Base-by-base conservation (phyloP, 1,140 invertebrate species). In the Chelonus insularis region DNA sequence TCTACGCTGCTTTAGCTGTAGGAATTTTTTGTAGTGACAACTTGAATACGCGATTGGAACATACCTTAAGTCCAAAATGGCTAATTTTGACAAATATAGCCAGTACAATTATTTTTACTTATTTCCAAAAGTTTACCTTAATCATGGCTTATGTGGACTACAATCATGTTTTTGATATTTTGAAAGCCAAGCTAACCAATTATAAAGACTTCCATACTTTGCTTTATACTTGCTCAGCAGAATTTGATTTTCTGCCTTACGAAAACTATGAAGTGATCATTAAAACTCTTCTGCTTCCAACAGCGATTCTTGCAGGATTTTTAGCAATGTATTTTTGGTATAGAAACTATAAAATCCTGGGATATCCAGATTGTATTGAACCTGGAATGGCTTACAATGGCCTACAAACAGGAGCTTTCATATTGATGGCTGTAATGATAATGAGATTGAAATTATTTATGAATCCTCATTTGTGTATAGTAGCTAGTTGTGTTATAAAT, bases 381-480 rank as follows among this genome's bases (percentile, higher is more conserved):
- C 79, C 85, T 9, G 83, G 89, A 68, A 71, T 92, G 9, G 83
- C 91, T 2, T 95, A 90, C 72, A 89, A 89, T 74, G 71, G 88
- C 20, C 77, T 89, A 4, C 90, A 92, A 73, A 76, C 87, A 63
- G 72, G 82, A 20, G 87, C 86, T 11, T 94, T 89, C 71, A 84
- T 84, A 2, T 69, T 88, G 0, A 91, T 94, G 89, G 91, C 92
- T 18, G 67, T 84, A 9, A 80, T 94, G 7, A 87, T 94, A 5
- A 95, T 95, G 92, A 83, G 93, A 70, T 73, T 95, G 36, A 95
- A 95, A 75, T 70, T 95, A 14, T 90, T 95, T 72, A 87, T 92
- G 75, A 90, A 89, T 1, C 92, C 92, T 5, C 91, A 94, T 68
- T 75, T 94, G 59, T 93, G 92, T 68, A 78, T 94, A 9, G 73